Evolutionary conservation across 2,797 vertebrate genomes (phyloP), one percentile per base, ranked within the genome.

Genomic region (Lerista edwardsae): DNA sequence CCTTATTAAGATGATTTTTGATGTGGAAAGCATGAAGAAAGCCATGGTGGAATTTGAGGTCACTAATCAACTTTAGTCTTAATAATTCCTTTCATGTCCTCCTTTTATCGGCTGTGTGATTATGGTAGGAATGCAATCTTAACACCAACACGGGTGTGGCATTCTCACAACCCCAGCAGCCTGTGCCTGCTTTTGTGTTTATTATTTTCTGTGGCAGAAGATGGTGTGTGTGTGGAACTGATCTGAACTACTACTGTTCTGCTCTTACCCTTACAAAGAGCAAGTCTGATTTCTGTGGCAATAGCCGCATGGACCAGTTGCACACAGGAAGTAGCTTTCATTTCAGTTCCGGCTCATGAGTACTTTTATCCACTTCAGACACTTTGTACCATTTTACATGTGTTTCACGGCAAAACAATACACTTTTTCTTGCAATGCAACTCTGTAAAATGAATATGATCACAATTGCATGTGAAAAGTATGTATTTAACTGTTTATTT

Each of bases 21-120:
- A 99, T 75, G 98, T 99, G 85, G 99, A 99, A 87, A 99, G 98
- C 95, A 99, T 99, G 98, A 99, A 99, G 95, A 99, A 99, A 90
- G 98, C 99, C 64, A 98, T 99, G 98, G 99, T 99, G 94, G 99
- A 99, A 93, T 99, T 98, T 90, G 99, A 99, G 98, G 99, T 99
- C 11, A 81, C 41, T 82, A 17, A 25, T n/a, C 0, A 68, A 79
- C 78, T 21, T 84, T 19, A 0, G 11, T 83, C 83, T 44, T 84
- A 75, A 82, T 29, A 4, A 65, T 41, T 36, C 5, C 64, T 87
- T 85, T 76, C n/a, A n/a, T 57, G 31, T 31, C 39, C 47, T 57
- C 75, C 55, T 15, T 75, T 69, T 77, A 34, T 44, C 65, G 9
- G 2, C 9, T 0, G 12, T 0, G 12, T 51, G 75, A 5, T 0